A percentile compares a stretch with the other conserved stretches of the same genome.
Evolutionary conservation across 2,797 vertebrate genomes (phyloP).

Genomic region (Aplochiton taeniatus): DNA sequence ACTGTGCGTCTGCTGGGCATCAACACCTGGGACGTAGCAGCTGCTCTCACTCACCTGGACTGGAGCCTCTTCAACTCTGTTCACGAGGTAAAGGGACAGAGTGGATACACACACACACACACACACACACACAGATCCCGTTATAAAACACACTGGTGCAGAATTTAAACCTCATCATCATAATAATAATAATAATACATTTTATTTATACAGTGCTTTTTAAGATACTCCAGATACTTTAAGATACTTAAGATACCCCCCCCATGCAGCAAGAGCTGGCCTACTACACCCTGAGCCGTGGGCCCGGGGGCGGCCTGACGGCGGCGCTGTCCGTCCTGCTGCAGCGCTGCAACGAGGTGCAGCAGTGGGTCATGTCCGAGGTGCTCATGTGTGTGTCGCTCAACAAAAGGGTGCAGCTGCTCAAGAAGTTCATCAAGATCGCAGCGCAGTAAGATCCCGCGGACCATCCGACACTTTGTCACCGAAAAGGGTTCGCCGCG

Average conservation of each 20-base stretch:
- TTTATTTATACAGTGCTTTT: too few species aligned
- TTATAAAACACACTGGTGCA: not conserved
- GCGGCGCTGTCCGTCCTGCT: slow-evolving; percentile 91
- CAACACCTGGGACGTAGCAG: slow-evolving; percentile 95
- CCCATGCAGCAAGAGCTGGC: slow-evolving; percentile 91
- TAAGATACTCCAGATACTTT: too few species aligned
- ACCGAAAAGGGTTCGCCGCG: not conserved
- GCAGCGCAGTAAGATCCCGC: slow-evolving; percentile 89
- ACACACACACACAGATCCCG: not conserved
- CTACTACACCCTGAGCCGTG: slow-evolving; percentile 92
- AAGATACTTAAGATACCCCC: too few species aligned
- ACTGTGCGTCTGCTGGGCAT: slow-evolving; percentile 89
- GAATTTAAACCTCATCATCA: not conserved
- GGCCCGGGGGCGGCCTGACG: slow-evolving; percentile 83
- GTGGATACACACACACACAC: not conserved
- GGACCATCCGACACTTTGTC: not conserved
- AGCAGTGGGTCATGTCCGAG: slow-evolving; percentile 98
- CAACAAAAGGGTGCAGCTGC: slow-evolving; percentile 92
- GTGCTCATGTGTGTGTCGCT: slow-evolving; percentile 92
- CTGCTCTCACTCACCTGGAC: slow-evolving; percentile 92
- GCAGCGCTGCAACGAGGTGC: slow-evolving; percentile 94
- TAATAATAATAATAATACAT: too few species aligned
- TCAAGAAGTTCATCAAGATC: slow-evolving; percentile 99
- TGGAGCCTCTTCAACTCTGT: slow-evolving; percentile 97
- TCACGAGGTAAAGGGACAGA: slow-evolving; percentile 82